Evolutionary conservation across 2,113 vertebrate species (phyloP), one percentile per base, ranked within the genome.

Genomic region (Pseudolaguvia tuberculata): DNA sequence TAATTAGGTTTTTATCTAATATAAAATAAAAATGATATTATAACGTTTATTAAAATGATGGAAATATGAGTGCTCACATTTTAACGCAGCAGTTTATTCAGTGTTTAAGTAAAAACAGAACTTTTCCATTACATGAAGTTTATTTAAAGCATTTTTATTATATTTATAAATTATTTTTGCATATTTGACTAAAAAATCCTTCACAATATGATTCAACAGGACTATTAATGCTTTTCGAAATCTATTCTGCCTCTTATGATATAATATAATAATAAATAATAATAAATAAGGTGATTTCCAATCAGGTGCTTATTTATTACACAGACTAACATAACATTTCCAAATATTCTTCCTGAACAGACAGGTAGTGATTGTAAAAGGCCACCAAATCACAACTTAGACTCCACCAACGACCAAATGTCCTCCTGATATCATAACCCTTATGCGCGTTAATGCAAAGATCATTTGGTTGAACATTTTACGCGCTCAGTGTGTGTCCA

Each of bases 221-320:
- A 42, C 39, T 23, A 4, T 55, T 45, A 14, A 56, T 18, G 56
- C 70, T 73, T 78, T 61, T 79, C 75, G 81, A 77, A 56, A 81
- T 84, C 76, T 81, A 85, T 87, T 86, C 78, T 15, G 81, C 89
- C 87, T n/a, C n/a, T n/a, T n/a, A n/a, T n/a, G n/a, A n/a, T n/a
- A n/a, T n/a, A n/a, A n/a, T n/a, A n/a, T n/a, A n/a, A n/a, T n/a
- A n/a, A n/a, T n/a, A n/a, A n/a, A n/a, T n/a, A n/a, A n/a, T n/a
- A n/a, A n/a, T n/a, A n/a, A n/a, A n/a, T n/a, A n/a, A n/a, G n/a
- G n/a, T n/a, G n/a, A n/a, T n/a, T n/a, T n/a, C n/a, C 0, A 48
- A 27, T 29, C 15, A 15, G 17, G 42, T 23, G 21, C 21, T 27
- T 62, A 15, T 18, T 23, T 15, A 2, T 13, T 5, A 0, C 15